Percentiles rank a stretch among this genome's conserved stretches.
Evolutionary conservation across 2,113 vertebrate genomes (phyloP).

Genomic region (Platichthys stellatus): DNA sequence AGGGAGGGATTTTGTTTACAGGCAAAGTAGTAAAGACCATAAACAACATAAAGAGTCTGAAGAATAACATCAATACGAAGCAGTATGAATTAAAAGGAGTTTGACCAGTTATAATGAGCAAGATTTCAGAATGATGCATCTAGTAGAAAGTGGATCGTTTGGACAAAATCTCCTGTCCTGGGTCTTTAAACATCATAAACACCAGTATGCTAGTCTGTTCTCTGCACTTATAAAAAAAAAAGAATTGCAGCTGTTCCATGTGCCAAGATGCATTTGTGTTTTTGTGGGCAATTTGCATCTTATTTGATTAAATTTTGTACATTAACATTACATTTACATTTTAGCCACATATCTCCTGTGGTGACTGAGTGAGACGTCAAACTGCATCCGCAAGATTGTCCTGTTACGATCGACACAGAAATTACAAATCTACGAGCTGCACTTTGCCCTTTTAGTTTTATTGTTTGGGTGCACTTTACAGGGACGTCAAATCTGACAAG

Average conservation of each 20-base stretch:
- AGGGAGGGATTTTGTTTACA: conserved; percentile 21
- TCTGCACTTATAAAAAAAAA: too few species aligned
- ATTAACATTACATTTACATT: conserved; percentile 13
- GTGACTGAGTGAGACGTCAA: conserved; percentile 9
- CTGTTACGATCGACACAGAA: background rate
- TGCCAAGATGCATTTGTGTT: background rate
- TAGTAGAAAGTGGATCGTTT: background rate
- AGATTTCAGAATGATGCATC: conserved; percentile 3
- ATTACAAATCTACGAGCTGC: conserved; percentile 19
- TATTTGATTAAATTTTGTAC: conserved; percentile 1
- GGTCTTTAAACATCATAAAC: too few species aligned
- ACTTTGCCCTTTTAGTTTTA: conserved; percentile 61
- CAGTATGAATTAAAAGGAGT: background rate
- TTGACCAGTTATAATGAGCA: conserved; percentile 7
- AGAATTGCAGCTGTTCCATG: background rate
- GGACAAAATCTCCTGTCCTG: too few species aligned
- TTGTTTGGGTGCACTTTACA: conserved; percentile 62
- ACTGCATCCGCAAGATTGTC: background rate
- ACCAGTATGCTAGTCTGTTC: too few species aligned
- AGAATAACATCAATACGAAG: background rate
- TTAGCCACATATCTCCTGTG: background rate
- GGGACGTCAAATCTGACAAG: conserved; percentile 51
- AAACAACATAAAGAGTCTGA: conserved; percentile 27
- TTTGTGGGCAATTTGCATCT: background rate
- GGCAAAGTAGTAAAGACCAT: background rate